phyloP scores from a whole-genome alignment of 2,797 vertebrate species.

The Luscinia megarhynchos region DNA sequence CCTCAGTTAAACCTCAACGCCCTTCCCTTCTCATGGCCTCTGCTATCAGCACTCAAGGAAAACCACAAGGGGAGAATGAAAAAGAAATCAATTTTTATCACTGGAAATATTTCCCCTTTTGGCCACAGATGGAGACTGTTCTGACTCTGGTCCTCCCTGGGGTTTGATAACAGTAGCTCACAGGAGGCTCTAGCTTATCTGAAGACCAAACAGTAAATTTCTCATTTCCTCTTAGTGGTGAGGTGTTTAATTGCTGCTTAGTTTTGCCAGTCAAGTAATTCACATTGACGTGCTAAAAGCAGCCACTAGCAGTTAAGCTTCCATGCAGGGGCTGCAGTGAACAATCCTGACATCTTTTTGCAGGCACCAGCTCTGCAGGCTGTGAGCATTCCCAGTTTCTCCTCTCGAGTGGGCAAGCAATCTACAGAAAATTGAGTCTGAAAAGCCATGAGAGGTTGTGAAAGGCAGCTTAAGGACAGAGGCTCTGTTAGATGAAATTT shows the following conservation, averaged over 20 bases:
- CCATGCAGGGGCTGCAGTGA: slow-evolving; percentile 67
- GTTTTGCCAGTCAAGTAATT: slow-evolving; percentile 78
- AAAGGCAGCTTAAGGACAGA: slow-evolving; percentile 79
- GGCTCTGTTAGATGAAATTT: neutral
- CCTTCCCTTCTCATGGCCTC: neutral
- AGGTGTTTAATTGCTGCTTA: slow-evolving; percentile 81
- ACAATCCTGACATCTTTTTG: slow-evolving; percentile 76
- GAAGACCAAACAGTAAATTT: slow-evolving; percentile 78
- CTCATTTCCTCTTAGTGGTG: slow-evolving; percentile 77
- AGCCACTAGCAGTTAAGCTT: slow-evolving; percentile 76
- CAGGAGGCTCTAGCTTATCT: slow-evolving; percentile 71
- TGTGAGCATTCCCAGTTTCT: slow-evolving; percentile 72
- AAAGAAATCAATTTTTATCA: slow-evolving; percentile 54
- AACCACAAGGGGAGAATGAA: neutral
- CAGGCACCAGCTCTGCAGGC: slow-evolving; percentile 64
- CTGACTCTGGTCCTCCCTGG: slow-evolving; percentile 33
- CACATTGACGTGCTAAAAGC: slow-evolving; percentile 75
- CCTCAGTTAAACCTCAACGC: neutral
- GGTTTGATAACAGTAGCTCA: slow-evolving; percentile 62
- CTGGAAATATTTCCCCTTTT: slow-evolving; percentile 47
- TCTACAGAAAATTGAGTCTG: slow-evolving; percentile 87
- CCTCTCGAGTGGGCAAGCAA: slow-evolving; percentile 86
- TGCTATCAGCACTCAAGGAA: slow-evolving; percentile 8
- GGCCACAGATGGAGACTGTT: slow-evolving; percentile 5
- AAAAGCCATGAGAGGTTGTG: slow-evolving; percentile 73